These are phyloP conservation scores for Romanogobio albipinnatus DNA, from an alignment of 2,113 vertebrate species.

Conservation along the genomic window DNA sequence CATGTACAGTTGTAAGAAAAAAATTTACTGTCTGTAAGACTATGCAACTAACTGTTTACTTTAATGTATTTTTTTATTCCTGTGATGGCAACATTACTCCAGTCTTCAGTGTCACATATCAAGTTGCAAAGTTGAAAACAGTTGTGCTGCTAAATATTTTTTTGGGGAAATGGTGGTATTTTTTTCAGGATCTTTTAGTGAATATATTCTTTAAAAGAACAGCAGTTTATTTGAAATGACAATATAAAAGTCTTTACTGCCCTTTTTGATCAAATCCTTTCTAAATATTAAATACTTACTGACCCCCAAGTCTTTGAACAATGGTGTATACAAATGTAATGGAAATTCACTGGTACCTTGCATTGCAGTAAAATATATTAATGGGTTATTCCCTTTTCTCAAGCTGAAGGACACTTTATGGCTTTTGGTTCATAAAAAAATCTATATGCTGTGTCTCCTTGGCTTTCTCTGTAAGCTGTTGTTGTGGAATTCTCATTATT, in stretches of 20 bases:
- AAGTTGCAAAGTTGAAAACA: too few species aligned
- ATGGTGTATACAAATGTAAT: too few species aligned
- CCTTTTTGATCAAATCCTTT: neutral
- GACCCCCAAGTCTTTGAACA: neutral
- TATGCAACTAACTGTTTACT: neutral
- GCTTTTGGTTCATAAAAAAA: slow-evolving; percentile 7
- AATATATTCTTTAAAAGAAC: too few species aligned
- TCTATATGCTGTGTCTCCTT: neutral
- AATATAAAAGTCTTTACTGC: neutral
- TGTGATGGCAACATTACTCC: too few species aligned
- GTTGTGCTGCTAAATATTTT: too few species aligned
- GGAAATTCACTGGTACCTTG: neutral
- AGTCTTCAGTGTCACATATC: too few species aligned
- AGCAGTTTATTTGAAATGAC: neutral
- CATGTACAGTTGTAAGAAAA: neutral
- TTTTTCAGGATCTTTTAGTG: too few species aligned
- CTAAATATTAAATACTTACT: neutral
- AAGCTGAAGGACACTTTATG: slow-evolving; percentile 13
- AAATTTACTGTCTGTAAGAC: neutral
- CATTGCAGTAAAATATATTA: neutral
- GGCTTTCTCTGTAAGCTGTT: slow-evolving; percentile 42
- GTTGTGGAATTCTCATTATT: slow-evolving; percentile 55
- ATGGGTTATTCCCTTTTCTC: neutral
- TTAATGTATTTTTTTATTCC: too few species aligned
- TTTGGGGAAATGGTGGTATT: too few species aligned